A percentile compares a stretch with the other conserved stretches of the same genome.
Evolutionary conservation across 2,113 vertebrate species (phyloP).

Genomic region (Lethenteron reissneri): DNA sequence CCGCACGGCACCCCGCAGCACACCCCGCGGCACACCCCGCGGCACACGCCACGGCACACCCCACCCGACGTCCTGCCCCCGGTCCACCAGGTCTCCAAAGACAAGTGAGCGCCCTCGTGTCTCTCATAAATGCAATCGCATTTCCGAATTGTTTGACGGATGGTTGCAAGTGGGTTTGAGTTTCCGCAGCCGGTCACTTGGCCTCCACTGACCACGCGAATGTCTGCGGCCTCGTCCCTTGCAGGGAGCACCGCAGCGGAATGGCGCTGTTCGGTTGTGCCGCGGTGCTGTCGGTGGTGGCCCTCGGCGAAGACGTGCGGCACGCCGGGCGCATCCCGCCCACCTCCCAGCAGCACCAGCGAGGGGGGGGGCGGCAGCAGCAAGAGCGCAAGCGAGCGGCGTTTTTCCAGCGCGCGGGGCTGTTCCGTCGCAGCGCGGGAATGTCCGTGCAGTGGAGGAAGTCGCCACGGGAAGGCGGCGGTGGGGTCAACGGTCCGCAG

Average conservation of each 20-base stretch:
- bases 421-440: constrained; percentile 41
- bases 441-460: constrained; percentile 18
- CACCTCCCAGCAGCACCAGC: constrained; percentile 22
- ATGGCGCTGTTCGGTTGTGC: constrained; percentile 42
- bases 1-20: too few relatives aligned
- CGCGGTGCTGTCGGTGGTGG: constrained; percentile 45
- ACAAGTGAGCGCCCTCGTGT: constrained; percentile 41
- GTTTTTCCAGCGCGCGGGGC: constrained; percentile 42
- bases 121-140: constrained; percentile 27
- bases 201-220: constrained; percentile 39
- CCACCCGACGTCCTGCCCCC: too few relatives aligned
- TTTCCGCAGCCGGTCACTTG: constrained; percentile 31
- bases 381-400: constrained; percentile 39
- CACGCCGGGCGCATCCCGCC: constrained; percentile 26
- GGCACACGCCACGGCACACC: too few relatives aligned
- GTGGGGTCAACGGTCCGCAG: constrained; percentile 16
- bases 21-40: too few relatives aligned
- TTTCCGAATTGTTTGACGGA: constrained; percentile 64
- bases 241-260: constrained; percentile 26
- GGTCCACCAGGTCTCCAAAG: constrained; percentile 28
- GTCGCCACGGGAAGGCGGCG: constrained; percentile 24
- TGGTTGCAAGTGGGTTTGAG: constrained; percentile 38
- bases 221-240: constrained; percentile 46
- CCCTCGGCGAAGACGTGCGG: constrained; percentile 50
- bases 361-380: constrained; percentile 30